A percentile compares a stretch with the other conserved stretches of the same genome.
These are phyloP conservation scores for Penaeus japonicus DNA, from an alignment of 1,140 invertebrate species.

Conservation along the genomic window DNA sequence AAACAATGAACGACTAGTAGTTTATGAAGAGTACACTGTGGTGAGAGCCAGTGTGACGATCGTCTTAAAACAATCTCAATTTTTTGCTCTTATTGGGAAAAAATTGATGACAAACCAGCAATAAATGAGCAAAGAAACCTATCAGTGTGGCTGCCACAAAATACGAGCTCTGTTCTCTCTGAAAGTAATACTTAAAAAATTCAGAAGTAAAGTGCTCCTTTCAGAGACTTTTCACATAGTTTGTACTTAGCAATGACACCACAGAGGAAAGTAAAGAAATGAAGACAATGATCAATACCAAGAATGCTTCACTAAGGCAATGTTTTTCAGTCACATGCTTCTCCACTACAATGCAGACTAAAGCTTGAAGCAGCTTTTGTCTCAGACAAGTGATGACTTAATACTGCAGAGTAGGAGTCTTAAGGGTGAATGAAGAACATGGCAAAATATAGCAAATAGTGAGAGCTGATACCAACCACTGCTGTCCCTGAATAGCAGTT, in stretches of 20 bases:
- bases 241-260: background rate
- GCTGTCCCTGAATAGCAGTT: slow-evolving; percentile 37
- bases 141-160: too few species aligned
- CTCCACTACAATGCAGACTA: too few species aligned
- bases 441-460: slow-evolving; percentile 19
- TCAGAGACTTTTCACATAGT: background rate
- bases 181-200: background rate
- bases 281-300: slow-evolving; percentile 34
- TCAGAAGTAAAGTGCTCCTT: background rate
- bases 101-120: slow-evolving; percentile 1
- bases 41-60: background rate
- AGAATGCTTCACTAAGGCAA: background rate
- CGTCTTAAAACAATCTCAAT: slow-evolving; percentile 6
- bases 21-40: slow-evolving; percentile 34
- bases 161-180: background rate
- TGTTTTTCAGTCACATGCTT: too few species aligned
- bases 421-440: too few species aligned
- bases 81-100: slow-evolving; percentile 24
- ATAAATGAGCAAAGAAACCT: slow-evolving; percentile 19
- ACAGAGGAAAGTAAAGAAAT: slow-evolving; percentile 24
- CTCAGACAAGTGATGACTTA: too few species aligned
- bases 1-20: slow-evolving; percentile 55
- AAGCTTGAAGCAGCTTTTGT: too few species aligned
- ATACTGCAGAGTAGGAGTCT: too few species aligned
- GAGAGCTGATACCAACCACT: slow-evolving; percentile 38